Conservation (phyloP, 2,113 vertebrate species). For the Coturnix japonica region DNA sequence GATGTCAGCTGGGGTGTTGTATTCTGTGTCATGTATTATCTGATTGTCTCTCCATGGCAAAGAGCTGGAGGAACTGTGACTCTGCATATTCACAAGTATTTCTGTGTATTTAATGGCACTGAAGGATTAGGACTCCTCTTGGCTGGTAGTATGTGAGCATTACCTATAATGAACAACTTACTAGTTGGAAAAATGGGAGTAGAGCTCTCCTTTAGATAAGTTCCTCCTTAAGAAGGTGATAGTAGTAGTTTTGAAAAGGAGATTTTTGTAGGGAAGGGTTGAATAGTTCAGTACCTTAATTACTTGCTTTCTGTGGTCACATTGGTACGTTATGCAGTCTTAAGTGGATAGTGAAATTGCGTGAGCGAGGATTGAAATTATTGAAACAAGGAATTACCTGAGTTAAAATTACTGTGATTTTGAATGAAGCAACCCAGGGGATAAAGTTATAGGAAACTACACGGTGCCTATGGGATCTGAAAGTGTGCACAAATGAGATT, state of each 20-base stretch:
- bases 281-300: not conserved
- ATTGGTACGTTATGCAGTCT: not conserved
- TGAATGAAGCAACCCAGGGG: conserved; percentile 10
- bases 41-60: not conserved
- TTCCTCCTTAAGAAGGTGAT: not conserved
- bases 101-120: not conserved
- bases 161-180: not conserved
- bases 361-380: conserved; percentile 1
- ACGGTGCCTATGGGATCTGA: not conserved
- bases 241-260: not conserved
- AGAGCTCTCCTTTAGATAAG: not conserved
- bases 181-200: not conserved
- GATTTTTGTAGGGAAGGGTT: not conserved
- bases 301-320: not conserved
- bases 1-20: not conserved
- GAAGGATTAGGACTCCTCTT: not conserved
- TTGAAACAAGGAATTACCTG: not conserved
- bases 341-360: not conserved
- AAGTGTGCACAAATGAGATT: not conserved
- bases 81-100: not conserved
- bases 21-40: not conserved
- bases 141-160: rapidly evolving
- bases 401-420: not conserved
- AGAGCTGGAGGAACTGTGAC: not conserved
- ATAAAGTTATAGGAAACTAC: not conserved